phyloP scores from a whole-genome alignment of 1,140 invertebrate genomes.

The Nebria ingens region DNA sequence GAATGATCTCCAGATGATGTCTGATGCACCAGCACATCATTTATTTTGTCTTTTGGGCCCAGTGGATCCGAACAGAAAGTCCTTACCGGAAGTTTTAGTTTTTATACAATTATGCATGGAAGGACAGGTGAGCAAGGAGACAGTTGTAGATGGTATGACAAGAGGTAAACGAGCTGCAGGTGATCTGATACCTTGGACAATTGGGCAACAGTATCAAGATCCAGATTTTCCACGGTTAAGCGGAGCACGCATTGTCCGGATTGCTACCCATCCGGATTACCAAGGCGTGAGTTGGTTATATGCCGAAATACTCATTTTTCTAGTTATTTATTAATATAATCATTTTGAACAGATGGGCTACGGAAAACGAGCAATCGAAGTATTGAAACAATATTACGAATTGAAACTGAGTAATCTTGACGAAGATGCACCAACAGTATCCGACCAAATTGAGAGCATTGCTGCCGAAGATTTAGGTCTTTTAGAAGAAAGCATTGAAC shows the following conservation, averaged over 20 bases:
- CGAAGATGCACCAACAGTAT: slow-evolving; percentile 40
- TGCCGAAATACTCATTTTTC: too few relatives aligned
- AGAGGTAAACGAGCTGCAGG: slow-evolving; percentile 84
- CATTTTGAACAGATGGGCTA: slow-evolving; percentile 78
- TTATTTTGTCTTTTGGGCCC: slow-evolving; percentile 92
- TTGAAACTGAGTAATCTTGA: slow-evolving; percentile 63
- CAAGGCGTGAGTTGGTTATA: slow-evolving; percentile 56
- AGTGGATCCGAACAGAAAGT: slow-evolving; percentile 53
- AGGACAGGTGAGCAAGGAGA: slow-evolving; percentile 80
- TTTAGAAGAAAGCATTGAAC: slow-evolving; percentile 52
- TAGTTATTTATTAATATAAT: slow-evolving; percentile 10
- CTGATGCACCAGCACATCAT: slow-evolving; percentile 97
- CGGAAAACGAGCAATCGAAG: slow-evolving; percentile 70
- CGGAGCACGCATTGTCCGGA: slow-evolving; percentile 86
- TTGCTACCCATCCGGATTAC: slow-evolving; percentile 97
- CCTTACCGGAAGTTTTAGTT: slow-evolving; percentile 83
- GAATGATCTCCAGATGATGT: slow-evolving; percentile 97
- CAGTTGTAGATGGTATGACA: slow-evolving; percentile 65
- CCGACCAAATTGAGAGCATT: slow-evolving; percentile 41
- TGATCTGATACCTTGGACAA: slow-evolving; percentile 96
- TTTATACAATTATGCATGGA: slow-evolving; percentile 93
- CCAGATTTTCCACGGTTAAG: slow-evolving; percentile 83
- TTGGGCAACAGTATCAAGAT: slow-evolving; percentile 93
- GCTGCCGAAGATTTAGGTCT: slow-evolving; percentile 46
- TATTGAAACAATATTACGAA: slow-evolving; percentile 84